Evolutionary conservation across 2,113 vertebrate species (phyloP).

Genomic region (Montifringilla adamsi): DNA sequence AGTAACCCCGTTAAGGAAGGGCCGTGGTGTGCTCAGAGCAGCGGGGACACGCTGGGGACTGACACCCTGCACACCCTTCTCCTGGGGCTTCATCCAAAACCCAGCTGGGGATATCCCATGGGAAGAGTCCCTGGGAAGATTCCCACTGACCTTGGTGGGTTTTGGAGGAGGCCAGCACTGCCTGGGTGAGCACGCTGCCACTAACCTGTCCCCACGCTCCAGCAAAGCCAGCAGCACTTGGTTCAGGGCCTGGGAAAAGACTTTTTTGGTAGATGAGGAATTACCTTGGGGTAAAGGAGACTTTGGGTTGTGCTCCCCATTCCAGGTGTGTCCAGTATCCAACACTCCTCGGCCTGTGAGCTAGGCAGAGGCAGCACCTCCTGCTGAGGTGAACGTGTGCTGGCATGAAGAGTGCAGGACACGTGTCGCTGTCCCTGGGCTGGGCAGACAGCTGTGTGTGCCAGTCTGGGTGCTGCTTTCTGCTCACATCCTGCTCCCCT

Average conservation of each 20-base stretch:
- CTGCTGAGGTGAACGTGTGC: not conserved
- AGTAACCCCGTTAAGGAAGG: not conserved
- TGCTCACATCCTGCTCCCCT: not conserved
- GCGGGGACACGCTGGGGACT: not conserved
- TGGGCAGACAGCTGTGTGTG: not conserved
- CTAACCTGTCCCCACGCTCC: not conserved
- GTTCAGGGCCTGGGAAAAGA: not conserved
- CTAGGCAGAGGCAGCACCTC: not conserved
- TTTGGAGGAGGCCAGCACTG: not conserved
- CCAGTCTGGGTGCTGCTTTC: not conserved
- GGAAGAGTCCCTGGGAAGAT: not conserved
- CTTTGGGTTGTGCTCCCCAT: not conserved
- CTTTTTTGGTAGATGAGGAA: not conserved
- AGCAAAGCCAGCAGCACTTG: not conserved
- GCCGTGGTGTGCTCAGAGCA: not conserved
- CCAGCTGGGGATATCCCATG: not conserved
- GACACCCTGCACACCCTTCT: not conserved
- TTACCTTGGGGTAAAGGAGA: not conserved
- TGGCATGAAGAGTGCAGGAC: not conserved
- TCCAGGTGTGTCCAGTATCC: not conserved
- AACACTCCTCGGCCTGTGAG: not conserved
- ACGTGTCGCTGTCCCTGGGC: not conserved
- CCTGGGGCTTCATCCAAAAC: not conserved
- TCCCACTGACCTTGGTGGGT: not conserved
- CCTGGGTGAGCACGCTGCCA: not conserved